phyloP scores from a whole-genome alignment of 2,113 vertebrate species.

The Rhagologus leucostigma region DNA sequence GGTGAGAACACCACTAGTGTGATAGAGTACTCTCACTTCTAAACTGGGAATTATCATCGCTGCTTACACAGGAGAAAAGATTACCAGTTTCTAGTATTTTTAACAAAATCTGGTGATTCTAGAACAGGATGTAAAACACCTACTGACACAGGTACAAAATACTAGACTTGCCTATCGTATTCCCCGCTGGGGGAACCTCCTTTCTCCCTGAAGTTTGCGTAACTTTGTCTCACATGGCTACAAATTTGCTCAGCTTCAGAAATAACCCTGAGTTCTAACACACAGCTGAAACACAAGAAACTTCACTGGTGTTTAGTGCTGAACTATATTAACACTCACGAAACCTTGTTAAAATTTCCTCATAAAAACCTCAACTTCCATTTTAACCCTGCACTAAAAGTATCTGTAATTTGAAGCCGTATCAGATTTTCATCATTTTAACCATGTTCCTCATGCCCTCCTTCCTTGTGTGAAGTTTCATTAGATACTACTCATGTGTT shows the following conservation, averaged over 20 bases:
- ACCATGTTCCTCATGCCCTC: not conserved
- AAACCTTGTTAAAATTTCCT: not conserved
- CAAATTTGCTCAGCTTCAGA: not conserved
- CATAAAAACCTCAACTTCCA: not conserved
- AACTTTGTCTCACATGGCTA: rapidly evolving
- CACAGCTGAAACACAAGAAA: not conserved
- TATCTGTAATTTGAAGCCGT: not conserved
- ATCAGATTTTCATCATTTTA: not conserved
- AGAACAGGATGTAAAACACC: not conserved
- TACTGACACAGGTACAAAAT: not conserved
- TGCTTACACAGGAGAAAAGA: not conserved
- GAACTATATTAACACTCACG: not conserved
- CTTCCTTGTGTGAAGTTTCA: not conserved
- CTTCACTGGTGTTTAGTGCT: not conserved
- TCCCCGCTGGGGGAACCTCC: not conserved
- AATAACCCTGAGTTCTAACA: not conserved
- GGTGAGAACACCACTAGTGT: not conserved
- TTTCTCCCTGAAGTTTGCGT: rapidly evolving
- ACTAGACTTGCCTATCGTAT: not conserved
- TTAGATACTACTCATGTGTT: not conserved
- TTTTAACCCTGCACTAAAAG: not conserved
- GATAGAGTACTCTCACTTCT: not conserved
- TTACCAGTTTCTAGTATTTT: not conserved
- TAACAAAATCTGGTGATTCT: not conserved
- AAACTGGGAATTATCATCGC: not conserved